Percentiles rank a stretch among this genome's conserved stretches.
Conservation (phyloP, 2,113 vertebrate genomes). For the Motacilla tschutschensis region DNA sequence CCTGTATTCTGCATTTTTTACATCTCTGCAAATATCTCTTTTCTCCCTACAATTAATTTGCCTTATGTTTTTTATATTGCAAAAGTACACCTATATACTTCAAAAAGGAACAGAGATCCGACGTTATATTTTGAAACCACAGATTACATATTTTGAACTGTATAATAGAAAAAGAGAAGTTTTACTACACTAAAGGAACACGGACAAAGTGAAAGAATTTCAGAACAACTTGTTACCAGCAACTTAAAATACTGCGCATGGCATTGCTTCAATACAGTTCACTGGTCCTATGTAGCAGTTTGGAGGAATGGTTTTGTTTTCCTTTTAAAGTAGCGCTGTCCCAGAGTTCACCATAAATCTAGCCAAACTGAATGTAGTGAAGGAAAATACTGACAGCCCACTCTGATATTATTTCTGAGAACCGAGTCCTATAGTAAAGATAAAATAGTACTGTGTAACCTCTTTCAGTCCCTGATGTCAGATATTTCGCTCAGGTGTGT, state of each 20-base stretch:
- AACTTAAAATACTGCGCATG: not conserved
- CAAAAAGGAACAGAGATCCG: not conserved
- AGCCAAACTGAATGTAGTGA: not conserved
- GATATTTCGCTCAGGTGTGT: not conserved
- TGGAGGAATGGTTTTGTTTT: not conserved
- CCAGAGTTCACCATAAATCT: not conserved
- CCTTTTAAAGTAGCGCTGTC: not conserved
- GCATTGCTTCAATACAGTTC: not conserved
- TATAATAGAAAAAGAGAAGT: not conserved
- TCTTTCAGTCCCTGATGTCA: not conserved
- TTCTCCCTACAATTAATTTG: not conserved
- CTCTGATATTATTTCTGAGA: slow-evolving; percentile 2
- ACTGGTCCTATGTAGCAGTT: not conserved
- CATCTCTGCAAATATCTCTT: not conserved
- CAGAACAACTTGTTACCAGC: not conserved
- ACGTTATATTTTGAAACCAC: not conserved
- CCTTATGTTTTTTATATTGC: not conserved
- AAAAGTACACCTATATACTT: not conserved
- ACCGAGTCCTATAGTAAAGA: not conserved
- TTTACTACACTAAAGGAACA: not conserved
- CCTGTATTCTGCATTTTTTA: not conserved
- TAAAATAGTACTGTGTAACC: not conserved
- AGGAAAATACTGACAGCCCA: not conserved
- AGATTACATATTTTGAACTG: not conserved
- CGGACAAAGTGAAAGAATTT: not conserved